Evolutionary conservation across 2,888 invertebrate species (phyloP).

Genomic region (Drosophila antonietae): DNA sequence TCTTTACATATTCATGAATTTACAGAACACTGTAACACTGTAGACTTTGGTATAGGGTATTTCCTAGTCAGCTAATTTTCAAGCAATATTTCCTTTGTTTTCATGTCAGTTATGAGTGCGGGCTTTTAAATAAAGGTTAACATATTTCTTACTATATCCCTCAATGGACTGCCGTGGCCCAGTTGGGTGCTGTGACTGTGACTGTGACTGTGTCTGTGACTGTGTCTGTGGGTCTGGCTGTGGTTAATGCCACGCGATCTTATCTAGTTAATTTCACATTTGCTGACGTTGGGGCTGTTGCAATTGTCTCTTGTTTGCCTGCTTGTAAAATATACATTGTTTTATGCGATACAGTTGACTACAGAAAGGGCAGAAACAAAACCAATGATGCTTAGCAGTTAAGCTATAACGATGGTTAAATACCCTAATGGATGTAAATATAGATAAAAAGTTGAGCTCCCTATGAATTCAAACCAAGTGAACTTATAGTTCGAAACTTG

Average conservation of each 20-base stretch:
- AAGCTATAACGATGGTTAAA: neutral
- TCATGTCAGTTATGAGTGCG: neutral
- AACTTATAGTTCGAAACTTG: too few relatives aligned
- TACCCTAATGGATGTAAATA: neutral
- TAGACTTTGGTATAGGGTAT: neutral
- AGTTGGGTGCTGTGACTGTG: neutral
- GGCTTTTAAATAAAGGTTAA: neutral
- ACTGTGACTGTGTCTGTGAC: neutral
- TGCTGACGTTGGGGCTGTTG: constrained; percentile 36
- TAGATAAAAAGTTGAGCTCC: neutral
- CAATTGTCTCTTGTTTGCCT: constrained; percentile 41
- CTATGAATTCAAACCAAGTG: neutral
- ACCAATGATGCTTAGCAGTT: constrained; percentile 13
- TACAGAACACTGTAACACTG: too few relatives aligned
- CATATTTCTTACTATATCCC: neutral
- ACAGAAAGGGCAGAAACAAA: constrained; percentile 11
- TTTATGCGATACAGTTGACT: constrained; percentile 28
- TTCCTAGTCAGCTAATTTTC: neutral
- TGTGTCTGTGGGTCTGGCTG: neutral
- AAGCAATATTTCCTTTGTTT: neutral
- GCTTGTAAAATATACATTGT: constrained; percentile 29
- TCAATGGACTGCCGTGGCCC: constrained; percentile 4
- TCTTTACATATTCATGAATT: neutral
- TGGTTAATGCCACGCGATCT: constrained; percentile 9
- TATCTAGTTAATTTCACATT: constrained; percentile 39